Evolutionary conservation across 2,797 vertebrate genomes (phyloP), one percentile per base, ranked within the genome.

Genomic region (Pantherophis alleghaniensis): DNA sequence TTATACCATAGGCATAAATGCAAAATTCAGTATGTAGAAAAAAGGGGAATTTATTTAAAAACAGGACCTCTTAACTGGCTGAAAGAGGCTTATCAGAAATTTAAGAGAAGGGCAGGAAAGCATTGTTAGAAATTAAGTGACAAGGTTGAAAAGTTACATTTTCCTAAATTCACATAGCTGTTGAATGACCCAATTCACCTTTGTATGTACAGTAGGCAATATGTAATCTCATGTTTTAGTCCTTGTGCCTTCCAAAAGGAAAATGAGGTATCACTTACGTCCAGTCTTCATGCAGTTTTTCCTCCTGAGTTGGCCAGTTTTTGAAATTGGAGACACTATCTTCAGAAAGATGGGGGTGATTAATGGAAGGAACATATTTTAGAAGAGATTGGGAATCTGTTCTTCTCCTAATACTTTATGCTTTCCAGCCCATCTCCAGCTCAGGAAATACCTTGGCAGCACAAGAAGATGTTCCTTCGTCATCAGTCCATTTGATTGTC

Each of bases 11-110:
- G 47, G 57, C 93, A 88, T 60, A 13, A 42, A 74, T 53, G 37
- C 22, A 47, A 88, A 92, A 20, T 26, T 14, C 51, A 26, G 2
- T 42, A 57, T 42, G 53, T 32, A 74, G 42, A 3, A 86, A 55
- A 93, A 66, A 7, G 55, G 92, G 86, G 32, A 32, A 55, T 91
- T 37, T 14, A 93, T 88, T 88, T 42, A 59, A 93, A 94, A 7
- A 92, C 87, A 95, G 90, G 94, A 92, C 95, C 18, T 0, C 88
- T 95, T 86, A 42, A 18, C 59, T 61, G 93, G 83, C 94, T 79
- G 63, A 96, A 92, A 95, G 7, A 96, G 26, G 37, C 87, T 94
- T 91, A 69, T 42, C 56, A 93, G 59, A 96, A 94, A 89, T 92
- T 90, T 93, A 32, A 87, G 88, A 94, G 89, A 26, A 22, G 20